A percentile compares a stretch with the other conserved stretches of the same genome.
These are phyloP conservation scores for Zenarchopterus dispar DNA, from an alignment of 2,797 vertebrate genomes.

Conservation along the genomic window DNA sequence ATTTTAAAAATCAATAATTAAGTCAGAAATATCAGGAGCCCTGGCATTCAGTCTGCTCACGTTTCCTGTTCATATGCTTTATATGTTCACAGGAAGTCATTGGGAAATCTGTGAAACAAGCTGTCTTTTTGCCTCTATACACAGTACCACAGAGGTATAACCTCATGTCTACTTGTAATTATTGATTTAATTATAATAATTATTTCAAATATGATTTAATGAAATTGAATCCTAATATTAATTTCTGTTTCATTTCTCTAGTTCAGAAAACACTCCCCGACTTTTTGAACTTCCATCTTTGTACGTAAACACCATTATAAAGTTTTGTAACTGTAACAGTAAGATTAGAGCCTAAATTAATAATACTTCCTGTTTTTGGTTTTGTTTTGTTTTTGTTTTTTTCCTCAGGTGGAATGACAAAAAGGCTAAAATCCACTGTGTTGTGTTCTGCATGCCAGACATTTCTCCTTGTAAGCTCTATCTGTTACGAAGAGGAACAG, in stretches of 20 bases:
- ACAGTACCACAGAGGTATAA: conserved; percentile 86
- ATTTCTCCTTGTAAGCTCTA: conserved; percentile 88
- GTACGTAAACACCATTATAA: conserved; percentile 79
- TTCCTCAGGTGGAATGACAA: conserved; percentile 93
- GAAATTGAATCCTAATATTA: neutral
- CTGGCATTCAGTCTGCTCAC: neutral
- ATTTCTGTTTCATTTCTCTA: conserved; percentile 60
- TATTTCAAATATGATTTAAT: neutral
- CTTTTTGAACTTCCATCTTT: conserved; percentile 93
- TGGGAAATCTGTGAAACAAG: conserved; percentile 91
- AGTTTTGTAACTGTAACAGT: neutral
- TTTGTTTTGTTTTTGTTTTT: too few species aligned
- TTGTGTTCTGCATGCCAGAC: conserved; percentile 92
- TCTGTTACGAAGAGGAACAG: conserved; percentile 89
- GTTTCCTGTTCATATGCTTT: conserved; percentile 20
- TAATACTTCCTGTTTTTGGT: neutral
- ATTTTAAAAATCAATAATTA: neutral
- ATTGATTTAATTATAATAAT: neutral
- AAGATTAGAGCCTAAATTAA: neutral
- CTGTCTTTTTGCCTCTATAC: conserved; percentile 87
- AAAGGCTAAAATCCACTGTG: conserved; percentile 89
- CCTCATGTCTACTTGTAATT: neutral
- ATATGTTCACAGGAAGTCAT: conserved; percentile 88
- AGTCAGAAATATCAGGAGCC: neutral
- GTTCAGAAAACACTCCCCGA: conserved; percentile 85